Conservation (phyloP, 2,888 invertebrate genomes). For the Pachliopta kotzebuea region DNA sequence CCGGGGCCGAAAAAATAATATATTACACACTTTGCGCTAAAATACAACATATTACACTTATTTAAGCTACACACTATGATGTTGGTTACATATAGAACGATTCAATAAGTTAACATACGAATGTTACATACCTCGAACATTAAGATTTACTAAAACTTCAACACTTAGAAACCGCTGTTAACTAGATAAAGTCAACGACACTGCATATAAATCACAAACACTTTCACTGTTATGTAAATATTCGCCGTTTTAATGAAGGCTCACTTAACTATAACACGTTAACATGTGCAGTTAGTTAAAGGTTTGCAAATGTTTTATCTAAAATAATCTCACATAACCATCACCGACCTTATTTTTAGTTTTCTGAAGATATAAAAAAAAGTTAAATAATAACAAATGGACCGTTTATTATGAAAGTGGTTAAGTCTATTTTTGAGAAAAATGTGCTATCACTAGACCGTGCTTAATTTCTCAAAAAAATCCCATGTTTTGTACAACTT, state of each 20-base stretch:
- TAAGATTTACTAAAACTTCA: conserved; percentile 47
- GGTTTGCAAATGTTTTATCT: neutral
- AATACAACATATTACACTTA: conserved; percentile 72
- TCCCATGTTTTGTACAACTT: no score
- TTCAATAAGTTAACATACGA: conserved; percentile 51
- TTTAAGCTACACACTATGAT: conserved; percentile 62
- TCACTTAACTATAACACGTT: conserved; percentile 4
- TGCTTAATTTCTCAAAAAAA: no score
- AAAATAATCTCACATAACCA: conserved; percentile 3
- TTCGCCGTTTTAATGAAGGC: conserved; percentile 3
- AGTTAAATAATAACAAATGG: neutral
- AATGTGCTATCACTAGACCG: no score
- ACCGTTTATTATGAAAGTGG: no score
- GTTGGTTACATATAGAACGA: conserved; percentile 52
- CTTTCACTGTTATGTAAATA: neutral
- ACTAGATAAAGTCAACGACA: conserved; percentile 37
- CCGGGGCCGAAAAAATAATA: conserved; percentile 47
- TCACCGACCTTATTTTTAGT: neutral
- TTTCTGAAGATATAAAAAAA: neutral
- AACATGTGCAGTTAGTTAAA: neutral
- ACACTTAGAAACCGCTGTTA: conserved; percentile 42
- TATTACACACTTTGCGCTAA: conserved; percentile 65
- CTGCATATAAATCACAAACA: conserved; percentile 33
- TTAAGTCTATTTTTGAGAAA: no score
- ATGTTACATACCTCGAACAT: conserved; percentile 42